Conservation (phyloP, 2,113 vertebrate genomes). For the Solea senegalensis region DNA sequence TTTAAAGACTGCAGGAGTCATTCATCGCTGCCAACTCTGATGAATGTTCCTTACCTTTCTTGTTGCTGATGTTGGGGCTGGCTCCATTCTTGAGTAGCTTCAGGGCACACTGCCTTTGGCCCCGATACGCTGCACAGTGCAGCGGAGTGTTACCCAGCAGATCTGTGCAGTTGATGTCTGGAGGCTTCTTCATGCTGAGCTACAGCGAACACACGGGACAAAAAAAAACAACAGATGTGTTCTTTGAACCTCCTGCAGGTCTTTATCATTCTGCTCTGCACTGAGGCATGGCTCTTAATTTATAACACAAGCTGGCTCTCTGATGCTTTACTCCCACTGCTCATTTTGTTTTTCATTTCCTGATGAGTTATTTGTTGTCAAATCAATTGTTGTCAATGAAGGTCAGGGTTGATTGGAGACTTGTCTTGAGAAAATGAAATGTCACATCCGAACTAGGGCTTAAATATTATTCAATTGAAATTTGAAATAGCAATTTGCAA, state of each 20-base stretch:
- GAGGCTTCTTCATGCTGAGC: constrained; percentile 90
- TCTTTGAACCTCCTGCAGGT: background rate
- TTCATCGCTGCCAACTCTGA: background rate
- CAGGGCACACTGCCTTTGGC: constrained; percentile 90
- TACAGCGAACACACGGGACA: constrained; percentile 62
- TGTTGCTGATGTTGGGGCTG: constrained; percentile 86
- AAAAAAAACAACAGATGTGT: constrained; percentile 10
- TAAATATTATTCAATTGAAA: too few species aligned
- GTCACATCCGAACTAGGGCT: too few species aligned
- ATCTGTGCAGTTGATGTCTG: constrained; percentile 90
- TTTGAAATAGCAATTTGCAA: too few species aligned
- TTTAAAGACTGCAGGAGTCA: background rate
- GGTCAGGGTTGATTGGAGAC: background rate
- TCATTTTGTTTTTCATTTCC: constrained; percentile 2
- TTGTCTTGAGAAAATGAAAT: background rate
- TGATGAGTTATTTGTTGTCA: background rate
- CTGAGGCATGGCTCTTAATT: constrained; percentile 15
- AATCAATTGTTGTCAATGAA: background rate
- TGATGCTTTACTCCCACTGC: background rate
- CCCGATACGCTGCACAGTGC: constrained; percentile 95
- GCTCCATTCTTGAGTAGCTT: constrained; percentile 91
- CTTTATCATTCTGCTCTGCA: constrained; percentile 24
- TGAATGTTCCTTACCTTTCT: constrained; percentile 82
- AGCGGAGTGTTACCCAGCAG: constrained; percentile 94
- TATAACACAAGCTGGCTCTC: background rate